Conservation (phyloP, 2,797 vertebrate genomes). For the Lacerta agilis region DNA sequence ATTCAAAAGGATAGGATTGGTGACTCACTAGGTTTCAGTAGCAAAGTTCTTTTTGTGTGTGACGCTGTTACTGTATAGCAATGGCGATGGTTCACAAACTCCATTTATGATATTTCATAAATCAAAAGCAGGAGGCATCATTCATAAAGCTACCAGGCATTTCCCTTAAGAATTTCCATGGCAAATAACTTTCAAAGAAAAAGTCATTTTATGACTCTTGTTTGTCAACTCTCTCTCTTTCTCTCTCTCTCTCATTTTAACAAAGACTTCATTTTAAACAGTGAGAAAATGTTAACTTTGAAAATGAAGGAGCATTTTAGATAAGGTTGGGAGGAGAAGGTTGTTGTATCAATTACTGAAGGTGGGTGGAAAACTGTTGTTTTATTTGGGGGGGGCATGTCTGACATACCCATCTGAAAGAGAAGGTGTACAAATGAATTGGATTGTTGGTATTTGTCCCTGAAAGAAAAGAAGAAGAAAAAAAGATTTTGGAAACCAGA, state of each 20-base stretch:
- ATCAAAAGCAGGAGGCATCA: too few relatives aligned
- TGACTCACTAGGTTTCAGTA: not conserved
- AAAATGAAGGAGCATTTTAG: not conserved
- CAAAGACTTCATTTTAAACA: not conserved
- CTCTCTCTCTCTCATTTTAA: not conserved
- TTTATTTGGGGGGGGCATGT: not conserved
- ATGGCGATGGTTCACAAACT: not conserved
- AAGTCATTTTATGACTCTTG: not conserved
- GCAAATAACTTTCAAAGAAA: not conserved
- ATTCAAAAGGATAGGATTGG: not conserved
- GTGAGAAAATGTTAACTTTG: not conserved
- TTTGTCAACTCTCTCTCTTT: not conserved
- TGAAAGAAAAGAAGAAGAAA: not conserved
- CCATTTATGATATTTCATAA: not conserved
- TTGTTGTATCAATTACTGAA: not conserved
- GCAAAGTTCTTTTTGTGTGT: not conserved
- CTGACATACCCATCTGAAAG: not conserved
- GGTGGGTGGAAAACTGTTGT: not conserved
- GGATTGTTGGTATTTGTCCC: not conserved
- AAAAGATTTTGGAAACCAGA: not conserved
- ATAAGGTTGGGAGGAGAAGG: not conserved
- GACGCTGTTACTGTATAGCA: not conserved
- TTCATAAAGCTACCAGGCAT: not conserved
- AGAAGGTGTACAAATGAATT: not conserved
- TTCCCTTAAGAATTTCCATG: not conserved